Percentiles rank a stretch among this genome's conserved stretches.
Evolutionary conservation across 1,140 invertebrate genomes (phyloP).

Genomic region (Campoletis sonorensis): DNA sequence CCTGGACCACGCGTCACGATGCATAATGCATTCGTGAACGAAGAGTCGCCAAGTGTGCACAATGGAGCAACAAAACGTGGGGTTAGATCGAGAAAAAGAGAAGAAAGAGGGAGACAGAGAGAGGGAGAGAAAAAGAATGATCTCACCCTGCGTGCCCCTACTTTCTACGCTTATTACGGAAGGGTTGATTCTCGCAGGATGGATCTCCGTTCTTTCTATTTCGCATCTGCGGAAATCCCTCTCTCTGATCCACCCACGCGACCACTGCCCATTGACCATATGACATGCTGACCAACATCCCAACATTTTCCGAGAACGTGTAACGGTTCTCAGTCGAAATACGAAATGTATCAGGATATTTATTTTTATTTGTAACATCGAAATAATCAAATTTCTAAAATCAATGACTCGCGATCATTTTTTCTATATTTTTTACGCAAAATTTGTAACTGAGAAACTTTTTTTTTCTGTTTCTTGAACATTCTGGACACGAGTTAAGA

Average conservation of each 20-base stretch:
- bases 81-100: constrained; percentile 14
- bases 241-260: constrained; percentile 65
- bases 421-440: no score
- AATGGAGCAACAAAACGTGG: constrained; percentile 53
- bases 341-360: not conserved
- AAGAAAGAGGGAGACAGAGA: constrained; percentile 20
- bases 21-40: constrained; percentile 61
- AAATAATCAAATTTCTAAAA: no score
- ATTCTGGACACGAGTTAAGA: no score
- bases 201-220: constrained; percentile 47
- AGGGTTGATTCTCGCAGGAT: constrained; percentile 68
- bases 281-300: constrained; percentile 77
- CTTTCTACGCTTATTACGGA: constrained; percentile 71
- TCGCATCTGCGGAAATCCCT: constrained; percentile 66
- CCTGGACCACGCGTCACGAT: constrained; percentile 49
- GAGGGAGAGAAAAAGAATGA: constrained; percentile 42
- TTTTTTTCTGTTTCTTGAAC: no score
- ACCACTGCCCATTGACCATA: constrained; percentile 73
- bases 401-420: no score
- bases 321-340: constrained; percentile 59
- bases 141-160: constrained; percentile 58
- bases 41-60: constrained; percentile 57
- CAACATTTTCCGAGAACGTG: constrained; percentile 55
- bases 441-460: no score
- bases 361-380: no score